These are phyloP conservation scores for Sebastes fasciatus DNA, from an alignment of 2,113 vertebrate genomes.

Conservation along the genomic window DNA sequence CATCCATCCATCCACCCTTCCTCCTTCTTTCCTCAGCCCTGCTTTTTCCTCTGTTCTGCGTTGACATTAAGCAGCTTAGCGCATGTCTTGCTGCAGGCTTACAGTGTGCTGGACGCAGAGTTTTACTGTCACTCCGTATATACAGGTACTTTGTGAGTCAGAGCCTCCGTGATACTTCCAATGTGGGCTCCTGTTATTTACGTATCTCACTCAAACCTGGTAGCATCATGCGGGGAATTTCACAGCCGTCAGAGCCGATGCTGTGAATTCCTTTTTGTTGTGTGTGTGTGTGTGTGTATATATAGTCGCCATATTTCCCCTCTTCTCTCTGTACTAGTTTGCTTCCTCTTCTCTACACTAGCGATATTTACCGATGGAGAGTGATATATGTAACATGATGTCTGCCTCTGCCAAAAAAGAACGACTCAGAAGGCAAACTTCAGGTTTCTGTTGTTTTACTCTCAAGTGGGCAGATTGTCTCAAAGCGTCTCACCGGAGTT, in stretches of 20 bases:
- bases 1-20: slow-evolving; percentile 36
- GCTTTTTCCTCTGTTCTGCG: slow-evolving; percentile 64
- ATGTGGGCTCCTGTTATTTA: slow-evolving; percentile 40
- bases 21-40: slow-evolving; percentile 37
- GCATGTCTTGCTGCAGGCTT: slow-evolving; percentile 71
- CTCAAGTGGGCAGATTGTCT: slow-evolving; percentile 3
- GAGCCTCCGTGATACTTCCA: slow-evolving; percentile 43
- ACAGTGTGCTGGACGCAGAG: slow-evolving; percentile 69
- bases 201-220: slow-evolving; percentile 36
- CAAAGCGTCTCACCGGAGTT: slow-evolving; percentile 16
- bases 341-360: background rate
- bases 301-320: background rate
- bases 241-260: slow-evolving; percentile 30
- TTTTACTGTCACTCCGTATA: slow-evolving; percentile 77
- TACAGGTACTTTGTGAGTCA: slow-evolving; percentile 77
- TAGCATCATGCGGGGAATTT: slow-evolving; percentile 45
- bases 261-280: slow-evolving; percentile 23
- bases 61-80: slow-evolving; percentile 80
- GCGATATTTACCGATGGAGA: background rate
- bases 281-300: background rate
- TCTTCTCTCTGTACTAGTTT: background rate
- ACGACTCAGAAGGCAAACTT: background rate
- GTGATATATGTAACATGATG: background rate
- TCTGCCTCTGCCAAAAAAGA: background rate
- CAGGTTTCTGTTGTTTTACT: slow-evolving; percentile 11